Evolutionary conservation across 2,113 vertebrate genomes (phyloP).

Genomic region (Gila orcuttii): DNA sequence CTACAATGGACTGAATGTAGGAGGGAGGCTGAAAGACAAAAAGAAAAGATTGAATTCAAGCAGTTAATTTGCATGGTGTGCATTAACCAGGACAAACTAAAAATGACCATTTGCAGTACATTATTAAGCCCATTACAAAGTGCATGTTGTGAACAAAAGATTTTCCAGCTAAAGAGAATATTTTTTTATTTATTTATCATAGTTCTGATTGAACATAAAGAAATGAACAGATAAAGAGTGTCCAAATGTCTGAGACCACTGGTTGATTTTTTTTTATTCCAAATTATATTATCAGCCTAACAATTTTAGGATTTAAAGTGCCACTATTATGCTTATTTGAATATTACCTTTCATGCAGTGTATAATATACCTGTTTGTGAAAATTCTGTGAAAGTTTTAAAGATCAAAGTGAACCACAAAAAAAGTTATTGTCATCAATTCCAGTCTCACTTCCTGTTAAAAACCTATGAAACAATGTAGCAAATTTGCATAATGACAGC

Average conservation of each 20-base stretch:
- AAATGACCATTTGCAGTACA: constrained; percentile 11
- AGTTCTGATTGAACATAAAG: not conserved
- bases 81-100: not conserved
- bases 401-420: too few relatives aligned
- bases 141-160: not conserved
- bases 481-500: too few relatives aligned
- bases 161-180: not conserved
- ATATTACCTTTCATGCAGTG: too few relatives aligned
- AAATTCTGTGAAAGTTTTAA: too few relatives aligned
- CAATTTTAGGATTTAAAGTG: not conserved
- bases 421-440: too few relatives aligned
- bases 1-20: constrained; percentile 94
- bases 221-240: not conserved
- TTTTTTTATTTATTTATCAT: not conserved
- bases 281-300: not conserved
- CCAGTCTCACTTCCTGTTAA: too few relatives aligned
- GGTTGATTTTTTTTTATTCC: not conserved
- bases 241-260: not conserved
- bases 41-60: not conserved
- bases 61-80: constrained; percentile 33
- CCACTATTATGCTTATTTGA: too few relatives aligned
- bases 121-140: constrained; percentile 20
- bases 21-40: constrained; percentile 82
- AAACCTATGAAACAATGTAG: too few relatives aligned
- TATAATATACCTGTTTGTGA: too few relatives aligned